phyloP scores from a whole-genome alignment of 1,140 invertebrate genomes.

The Steinernema feltiae region DNA sequence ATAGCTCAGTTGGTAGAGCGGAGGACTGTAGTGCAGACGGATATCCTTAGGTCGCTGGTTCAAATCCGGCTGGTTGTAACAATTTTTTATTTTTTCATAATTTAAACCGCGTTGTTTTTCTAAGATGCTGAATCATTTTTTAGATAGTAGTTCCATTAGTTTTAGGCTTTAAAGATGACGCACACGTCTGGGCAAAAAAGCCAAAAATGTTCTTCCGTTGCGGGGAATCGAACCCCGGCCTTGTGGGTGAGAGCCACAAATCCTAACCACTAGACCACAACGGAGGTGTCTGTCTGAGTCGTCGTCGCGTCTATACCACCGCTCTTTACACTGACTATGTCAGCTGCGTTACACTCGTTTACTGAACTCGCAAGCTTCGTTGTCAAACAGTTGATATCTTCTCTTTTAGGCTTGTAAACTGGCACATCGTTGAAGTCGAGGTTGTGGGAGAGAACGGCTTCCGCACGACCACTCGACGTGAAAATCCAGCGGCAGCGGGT shows the following conservation, averaged over 20 bases:
- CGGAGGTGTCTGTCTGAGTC: too few species aligned
- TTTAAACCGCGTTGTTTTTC: too few species aligned
- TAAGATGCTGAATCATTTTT: too few species aligned
- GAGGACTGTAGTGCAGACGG: constrained; percentile 32
- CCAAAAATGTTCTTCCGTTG: neutral
- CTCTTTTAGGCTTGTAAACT: constrained; percentile 60
- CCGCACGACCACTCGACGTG: constrained; percentile 62
- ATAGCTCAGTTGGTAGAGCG: constrained; percentile 42
- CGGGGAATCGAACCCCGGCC: constrained; percentile 37
- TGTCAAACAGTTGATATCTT: neutral
- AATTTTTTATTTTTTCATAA: too few species aligned
- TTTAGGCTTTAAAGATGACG: too few species aligned
- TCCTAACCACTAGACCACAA: neutral
- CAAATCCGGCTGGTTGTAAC: constrained; percentile 9
- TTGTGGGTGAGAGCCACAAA: neutral
- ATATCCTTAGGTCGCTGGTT: constrained; percentile 10
- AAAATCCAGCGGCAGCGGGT: constrained; percentile 64
- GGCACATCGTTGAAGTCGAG: constrained; percentile 66
- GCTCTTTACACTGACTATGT: too few species aligned
- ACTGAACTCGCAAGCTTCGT: neutral
- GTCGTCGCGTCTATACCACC: too few species aligned
- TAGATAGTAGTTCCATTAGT: too few species aligned
- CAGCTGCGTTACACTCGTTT: neutral
- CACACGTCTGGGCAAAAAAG: too few species aligned
- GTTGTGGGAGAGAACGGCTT: constrained; percentile 63